Percentiles rank a stretch among this genome's conserved stretches.
phyloP scores from a whole-genome alignment of 2,888 invertebrate genomes.

The Eupithecia centaureata region DNA sequence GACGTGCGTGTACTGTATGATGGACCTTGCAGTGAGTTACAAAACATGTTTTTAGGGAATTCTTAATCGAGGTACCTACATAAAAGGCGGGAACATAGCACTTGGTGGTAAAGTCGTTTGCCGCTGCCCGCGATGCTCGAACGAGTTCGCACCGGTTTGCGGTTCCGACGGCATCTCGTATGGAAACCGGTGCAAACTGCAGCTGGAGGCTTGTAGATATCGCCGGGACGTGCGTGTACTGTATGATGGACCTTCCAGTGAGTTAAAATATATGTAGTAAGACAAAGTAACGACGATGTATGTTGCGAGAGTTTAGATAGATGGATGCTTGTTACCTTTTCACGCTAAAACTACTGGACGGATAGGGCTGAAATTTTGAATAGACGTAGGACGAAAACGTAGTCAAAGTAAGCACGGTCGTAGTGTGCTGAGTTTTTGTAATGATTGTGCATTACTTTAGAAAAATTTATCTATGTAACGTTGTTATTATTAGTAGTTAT shows the following conservation, averaged over 20 bases:
- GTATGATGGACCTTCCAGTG: conserved; percentile 94
- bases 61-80: too few relatives aligned
- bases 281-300: too few relatives aligned
- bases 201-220: conserved; percentile 90
- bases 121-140: conserved; percentile 92
- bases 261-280: conserved; percentile 71
- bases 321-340: too few relatives aligned
- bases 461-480: too few relatives aligned
- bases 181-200: conserved; percentile 92
- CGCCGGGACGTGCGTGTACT: conserved; percentile 89
- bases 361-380: too few relatives aligned
- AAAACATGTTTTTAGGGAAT: not conserved
- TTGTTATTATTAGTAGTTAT: too few relatives aligned
- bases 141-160: conserved; percentile 93
- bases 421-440: too few relatives aligned
- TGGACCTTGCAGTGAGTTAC: conserved; percentile 93
- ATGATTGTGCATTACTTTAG: too few relatives aligned
- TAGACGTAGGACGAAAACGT: too few relatives aligned
- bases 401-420: too few relatives aligned
- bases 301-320: too few relatives aligned
- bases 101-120: conserved; percentile 90
- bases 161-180: conserved; percentile 93
- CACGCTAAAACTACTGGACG: too few relatives aligned
- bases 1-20: conserved; percentile 90
- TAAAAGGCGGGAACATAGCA: conserved; percentile 82